A percentile compares a stretch with the other conserved stretches of the same genome.
Evolutionary conservation across 2,888 invertebrate species (phyloP).

Genomic region (Plagiodera versicolora): DNA sequence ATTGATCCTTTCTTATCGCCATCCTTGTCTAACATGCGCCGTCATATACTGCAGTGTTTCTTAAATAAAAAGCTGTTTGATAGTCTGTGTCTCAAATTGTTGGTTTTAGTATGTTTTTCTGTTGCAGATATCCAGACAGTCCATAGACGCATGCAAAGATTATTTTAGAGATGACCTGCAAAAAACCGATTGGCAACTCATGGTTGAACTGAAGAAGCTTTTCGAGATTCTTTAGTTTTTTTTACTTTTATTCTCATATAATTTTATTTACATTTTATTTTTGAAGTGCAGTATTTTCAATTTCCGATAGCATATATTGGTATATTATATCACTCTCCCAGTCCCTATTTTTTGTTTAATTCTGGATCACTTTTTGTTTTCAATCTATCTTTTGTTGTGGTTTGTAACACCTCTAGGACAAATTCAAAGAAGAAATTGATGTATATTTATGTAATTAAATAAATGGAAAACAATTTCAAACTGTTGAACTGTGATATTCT

Average conservation of each 20-base stretch:
- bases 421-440: conserved; percentile 14
- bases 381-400: background rate
- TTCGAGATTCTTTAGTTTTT: conserved; percentile 86
- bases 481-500: conserved; percentile 16
- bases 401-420: background rate
- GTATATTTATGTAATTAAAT: conserved; percentile 30
- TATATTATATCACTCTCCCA: background rate
- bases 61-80: background rate
- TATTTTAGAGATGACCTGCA: conserved; percentile 97
- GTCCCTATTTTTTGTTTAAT: background rate
- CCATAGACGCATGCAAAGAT: conserved; percentile 98
- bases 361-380: background rate
- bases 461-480: conserved; percentile 20
- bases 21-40: background rate
- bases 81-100: background rate
- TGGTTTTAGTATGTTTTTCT: conserved; percentile 16
- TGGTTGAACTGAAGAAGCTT: conserved; percentile 96
- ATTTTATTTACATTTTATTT: conserved; percentile 14
- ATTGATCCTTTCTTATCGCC: conserved; percentile 15
- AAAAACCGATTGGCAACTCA: conserved; percentile 97
- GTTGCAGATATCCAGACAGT: conserved; percentile 91
- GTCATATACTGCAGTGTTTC: background rate
- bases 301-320: background rate
- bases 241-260: conserved; percentile 8
- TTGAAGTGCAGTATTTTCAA: conserved; percentile 19